Base-by-base conservation (phyloP, 2,113 vertebrate species). In the Coryphaenoides rupestris region DNA sequence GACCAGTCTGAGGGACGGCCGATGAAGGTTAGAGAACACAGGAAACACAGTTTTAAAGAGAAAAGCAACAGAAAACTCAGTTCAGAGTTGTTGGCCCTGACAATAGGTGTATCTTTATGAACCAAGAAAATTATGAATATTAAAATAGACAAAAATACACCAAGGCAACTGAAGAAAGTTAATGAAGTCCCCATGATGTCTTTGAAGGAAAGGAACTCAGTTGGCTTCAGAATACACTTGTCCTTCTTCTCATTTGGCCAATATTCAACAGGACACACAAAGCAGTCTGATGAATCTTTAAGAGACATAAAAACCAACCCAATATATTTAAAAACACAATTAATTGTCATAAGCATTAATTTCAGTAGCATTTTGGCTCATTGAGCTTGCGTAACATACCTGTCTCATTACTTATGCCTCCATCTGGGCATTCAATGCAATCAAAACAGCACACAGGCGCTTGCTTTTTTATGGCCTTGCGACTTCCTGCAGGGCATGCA, bases 371-470 rank as follows among this genome's bases (percentile, higher is more conserved):
- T 22, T 0, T 14, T 58, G 4, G 71, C 77, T 74, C 59, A 88
- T 87, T 66, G 77, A 40, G 33, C 33, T 40, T 40, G 13, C 33
- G 5, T 40, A 9, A 10, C 33, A 7, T 40, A 40, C 33, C 33
- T 40, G 86, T 87, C 60, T 86, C 59, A 69, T 89, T 91, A 55
- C 86, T 91, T 55, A 90, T 83, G 66, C 81, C 81, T 60, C 89
- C 87, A 40, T 91, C 81, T 0, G 85, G 79, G 58, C 89, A 91
- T 15, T 78, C 33, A 66, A 90, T 72, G 58, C 88, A 90, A 68
- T 90, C 88, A 58, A 90, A 90, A 74, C 89, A 90, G 76, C 88
- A 90, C 24, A 88, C 75, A 4, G 87, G 86, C 63, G 76, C 84
- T 15, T 75, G 72, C 72, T 84, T 89, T 52, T 84, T 82, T 13